phyloP scores from a whole-genome alignment of 2,797 vertebrate species.

The Aulostomus chinensis region DNA sequence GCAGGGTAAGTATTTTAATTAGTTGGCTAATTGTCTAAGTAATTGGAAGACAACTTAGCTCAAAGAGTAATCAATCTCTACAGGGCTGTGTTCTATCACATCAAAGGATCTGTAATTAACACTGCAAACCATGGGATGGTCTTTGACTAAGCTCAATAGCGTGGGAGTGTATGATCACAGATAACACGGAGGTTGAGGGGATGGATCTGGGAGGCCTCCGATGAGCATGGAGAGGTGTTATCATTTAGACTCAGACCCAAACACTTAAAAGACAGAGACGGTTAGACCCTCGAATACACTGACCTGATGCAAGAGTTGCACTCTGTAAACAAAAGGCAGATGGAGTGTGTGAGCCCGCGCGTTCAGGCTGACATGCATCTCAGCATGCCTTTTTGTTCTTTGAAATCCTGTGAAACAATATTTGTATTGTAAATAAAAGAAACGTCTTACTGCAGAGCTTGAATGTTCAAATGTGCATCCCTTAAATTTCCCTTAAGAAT shows the following conservation, averaged over 20 bases:
- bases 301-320: constrained; percentile 53
- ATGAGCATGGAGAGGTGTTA: constrained; percentile 67
- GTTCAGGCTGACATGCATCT: too few species aligned
- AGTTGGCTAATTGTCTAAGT: constrained; percentile 99
- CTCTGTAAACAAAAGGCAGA: constrained; percentile 61
- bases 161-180: constrained; percentile 76
- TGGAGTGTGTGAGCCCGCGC: too few species aligned
- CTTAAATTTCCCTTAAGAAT: constrained; percentile 71
- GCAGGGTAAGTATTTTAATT: constrained; percentile 99
- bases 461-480: constrained; percentile 34
- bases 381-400: constrained; percentile 22
- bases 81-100: constrained; percentile 97
- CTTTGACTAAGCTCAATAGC: constrained; percentile 78
- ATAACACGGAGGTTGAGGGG: constrained; percentile 74
- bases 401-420: constrained; percentile 19
- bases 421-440: constrained; percentile 42
- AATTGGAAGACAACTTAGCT: constrained; percentile 99
- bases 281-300: constrained; percentile 11
- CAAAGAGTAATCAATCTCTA: constrained; percentile 99
- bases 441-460: constrained; percentile 31
- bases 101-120: constrained; percentile 99
- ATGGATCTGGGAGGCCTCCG: constrained; percentile 67
- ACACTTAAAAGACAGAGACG: constrained; percentile 38
- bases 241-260: constrained; percentile 46
- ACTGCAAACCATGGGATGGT: constrained; percentile 86